phyloP scores from a whole-genome alignment of 2,113 vertebrate genomes.

The Antechinus stuartii region DNA sequence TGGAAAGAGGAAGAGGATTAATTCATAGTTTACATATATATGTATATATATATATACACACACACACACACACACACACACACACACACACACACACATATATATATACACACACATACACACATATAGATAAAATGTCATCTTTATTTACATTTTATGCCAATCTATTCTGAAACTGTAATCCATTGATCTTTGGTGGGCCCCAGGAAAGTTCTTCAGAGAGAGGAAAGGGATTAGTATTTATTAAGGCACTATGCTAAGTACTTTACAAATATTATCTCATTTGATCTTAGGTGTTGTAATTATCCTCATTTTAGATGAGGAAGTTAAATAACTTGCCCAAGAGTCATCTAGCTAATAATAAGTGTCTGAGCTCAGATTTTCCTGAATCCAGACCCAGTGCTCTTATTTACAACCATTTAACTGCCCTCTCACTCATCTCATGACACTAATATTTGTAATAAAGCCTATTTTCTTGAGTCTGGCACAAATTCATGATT shows the following conservation, averaged over 20 bases:
- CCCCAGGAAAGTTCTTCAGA: neutral
- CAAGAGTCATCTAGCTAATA: neutral
- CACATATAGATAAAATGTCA: neutral
- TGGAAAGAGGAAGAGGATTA: neutral
- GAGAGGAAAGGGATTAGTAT: neutral
- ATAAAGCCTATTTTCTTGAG: neutral
- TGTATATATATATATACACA: too few relatives aligned
- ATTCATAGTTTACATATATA: neutral
- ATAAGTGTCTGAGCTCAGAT: neutral
- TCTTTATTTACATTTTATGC: neutral
- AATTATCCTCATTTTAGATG: slow-evolving; percentile 9
- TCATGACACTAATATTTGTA: neutral
- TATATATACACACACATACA: too few relatives aligned
- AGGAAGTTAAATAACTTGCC: neutral
- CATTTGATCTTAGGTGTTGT: neutral
- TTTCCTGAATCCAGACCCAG: neutral
- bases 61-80: too few relatives aligned
- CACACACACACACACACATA: neutral
- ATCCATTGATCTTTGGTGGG: neutral
- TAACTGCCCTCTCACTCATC: neutral
- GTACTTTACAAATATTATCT: neutral
- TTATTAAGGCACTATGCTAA: neutral
- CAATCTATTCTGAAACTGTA: neutral
- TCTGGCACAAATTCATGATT: neutral
- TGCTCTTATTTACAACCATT: neutral